Base-by-base conservation (phyloP, 2,888 invertebrate genomes). In the Sialis lutaria region DNA sequence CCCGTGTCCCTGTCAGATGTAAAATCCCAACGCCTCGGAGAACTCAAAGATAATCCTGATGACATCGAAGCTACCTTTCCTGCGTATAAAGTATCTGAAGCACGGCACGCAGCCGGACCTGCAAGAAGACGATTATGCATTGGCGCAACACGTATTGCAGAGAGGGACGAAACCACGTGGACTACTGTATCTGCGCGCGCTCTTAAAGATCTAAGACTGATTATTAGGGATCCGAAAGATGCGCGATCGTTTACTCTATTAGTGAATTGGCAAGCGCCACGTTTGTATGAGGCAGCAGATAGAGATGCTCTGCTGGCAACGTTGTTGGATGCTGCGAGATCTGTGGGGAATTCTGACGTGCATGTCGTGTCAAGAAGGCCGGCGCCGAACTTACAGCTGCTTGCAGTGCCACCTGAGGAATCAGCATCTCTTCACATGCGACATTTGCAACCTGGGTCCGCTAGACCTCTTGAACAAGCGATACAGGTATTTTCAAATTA, bases 131-230 rank as follows among this genome's bases (percentile, higher is more conserved):
- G 90, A 0, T 73, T 99, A 33, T 97, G 97, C 60, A 73, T 99
- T 13, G 91, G 93, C 0, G 97, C 98, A 65, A 85, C 87, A 0
- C 97, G 97, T 62, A 70, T 99, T 45, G 68, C 99, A 44, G 98
- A 99, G 68, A 74, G 98, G 54, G 98, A 99, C 69, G 92, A 93
- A 2, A 90, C 89, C 62, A 95, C 96, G 1, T 99, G 99, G 63
- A 87, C 84, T 55, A 84, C 93, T 45, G 82, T 92, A 54, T 95
- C 95, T 13, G 70, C 93, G 43, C 74, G 84, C 45, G 87, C 86
- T 0, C 60, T 88, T 33, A 69, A 77, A 45, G 84, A 93, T 65
- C 22, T 22, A 22, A 22, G 22, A 22, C 22, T 22, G 1, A 69
- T 98, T 47, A 79, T 97, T 22, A 73, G 98, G 44, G 86, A 90